Conservation (phyloP, 1,140 invertebrate genomes). For the Lasioglossum albipes region DNA sequence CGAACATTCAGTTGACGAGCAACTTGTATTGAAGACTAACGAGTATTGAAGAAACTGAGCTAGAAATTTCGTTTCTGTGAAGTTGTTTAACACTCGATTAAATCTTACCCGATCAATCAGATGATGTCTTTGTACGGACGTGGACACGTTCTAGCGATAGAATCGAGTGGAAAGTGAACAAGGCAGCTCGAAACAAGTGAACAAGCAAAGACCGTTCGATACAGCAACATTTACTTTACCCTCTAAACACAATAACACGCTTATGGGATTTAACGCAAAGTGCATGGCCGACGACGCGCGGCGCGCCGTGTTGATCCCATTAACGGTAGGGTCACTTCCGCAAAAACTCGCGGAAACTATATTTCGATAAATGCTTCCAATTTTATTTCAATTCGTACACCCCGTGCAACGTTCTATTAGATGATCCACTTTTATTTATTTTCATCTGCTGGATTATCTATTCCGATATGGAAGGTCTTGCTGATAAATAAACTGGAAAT, state of each 20-base stretch:
- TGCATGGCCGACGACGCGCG: conserved; percentile 30
- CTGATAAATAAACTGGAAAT: no score
- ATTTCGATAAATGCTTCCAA: no score
- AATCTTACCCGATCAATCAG: background rate
- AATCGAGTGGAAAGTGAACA: conserved; percentile 35
- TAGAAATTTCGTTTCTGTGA: background rate
- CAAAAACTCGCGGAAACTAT: no score
- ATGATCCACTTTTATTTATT: no score
- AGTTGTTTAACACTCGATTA: background rate
- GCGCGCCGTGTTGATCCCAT: conserved; percentile 19
- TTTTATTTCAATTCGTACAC: no score
- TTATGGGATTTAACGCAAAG: conserved; percentile 41
- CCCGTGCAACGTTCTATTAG: no score
- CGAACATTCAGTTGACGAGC: background rate
- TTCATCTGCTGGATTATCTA: no score
- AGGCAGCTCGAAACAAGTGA: conserved; percentile 23
- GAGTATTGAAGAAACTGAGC: background rate
- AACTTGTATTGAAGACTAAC: no score
- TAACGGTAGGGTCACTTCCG: conserved; percentile 15
- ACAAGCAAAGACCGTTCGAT: conserved; percentile 35
- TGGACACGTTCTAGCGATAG: conserved; percentile 1
- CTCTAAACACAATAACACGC: conserved; percentile 40
- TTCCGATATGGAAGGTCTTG: no score
- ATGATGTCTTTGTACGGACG: background rate
- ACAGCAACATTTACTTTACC: conserved; percentile 43